Percentiles rank a stretch among this genome's conserved stretches.
These are phyloP conservation scores for Hydrophis major DNA, from an alignment of 2,797 vertebrate species.

Conservation along the genomic window DNA sequence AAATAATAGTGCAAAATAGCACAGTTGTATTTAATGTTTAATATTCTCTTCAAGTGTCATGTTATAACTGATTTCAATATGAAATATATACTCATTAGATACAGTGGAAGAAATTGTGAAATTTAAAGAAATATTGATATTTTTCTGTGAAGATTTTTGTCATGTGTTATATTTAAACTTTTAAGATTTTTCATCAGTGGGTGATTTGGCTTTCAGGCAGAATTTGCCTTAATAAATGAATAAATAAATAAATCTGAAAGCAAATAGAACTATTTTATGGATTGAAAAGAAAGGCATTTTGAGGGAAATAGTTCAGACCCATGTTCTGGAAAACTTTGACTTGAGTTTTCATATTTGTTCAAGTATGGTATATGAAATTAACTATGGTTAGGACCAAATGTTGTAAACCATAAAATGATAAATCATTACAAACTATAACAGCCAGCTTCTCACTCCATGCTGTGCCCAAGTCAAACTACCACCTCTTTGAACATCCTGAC, in stretches of 20 bases:
- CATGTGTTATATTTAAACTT: neutral
- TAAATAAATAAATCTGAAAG: neutral
- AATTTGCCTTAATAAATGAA: neutral
- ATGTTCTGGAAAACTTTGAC: neutral
- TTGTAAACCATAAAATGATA: neutral
- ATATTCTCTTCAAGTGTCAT: neutral
- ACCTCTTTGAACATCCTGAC: neutral
- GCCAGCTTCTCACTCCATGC: neutral
- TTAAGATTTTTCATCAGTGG: neutral
- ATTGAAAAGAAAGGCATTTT: neutral
- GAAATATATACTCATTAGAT: neutral
- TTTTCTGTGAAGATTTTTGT: neutral
- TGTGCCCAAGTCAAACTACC: neutral
- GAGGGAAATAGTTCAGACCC: neutral
- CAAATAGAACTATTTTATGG: neutral
- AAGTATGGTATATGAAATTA: neutral
- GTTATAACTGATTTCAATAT: neutral
- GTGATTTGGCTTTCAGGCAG: neutral
- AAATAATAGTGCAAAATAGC: neutral
- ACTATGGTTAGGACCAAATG: neutral
- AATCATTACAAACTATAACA: neutral
- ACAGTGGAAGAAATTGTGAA: neutral
- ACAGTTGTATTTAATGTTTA: neutral
- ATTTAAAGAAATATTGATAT: neutral
- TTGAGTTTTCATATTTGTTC: neutral